These are phyloP conservation scores for Talpa occidentalis DNA, from an alignment of 2,113 vertebrate genomes.

Conservation along the genomic window DNA sequence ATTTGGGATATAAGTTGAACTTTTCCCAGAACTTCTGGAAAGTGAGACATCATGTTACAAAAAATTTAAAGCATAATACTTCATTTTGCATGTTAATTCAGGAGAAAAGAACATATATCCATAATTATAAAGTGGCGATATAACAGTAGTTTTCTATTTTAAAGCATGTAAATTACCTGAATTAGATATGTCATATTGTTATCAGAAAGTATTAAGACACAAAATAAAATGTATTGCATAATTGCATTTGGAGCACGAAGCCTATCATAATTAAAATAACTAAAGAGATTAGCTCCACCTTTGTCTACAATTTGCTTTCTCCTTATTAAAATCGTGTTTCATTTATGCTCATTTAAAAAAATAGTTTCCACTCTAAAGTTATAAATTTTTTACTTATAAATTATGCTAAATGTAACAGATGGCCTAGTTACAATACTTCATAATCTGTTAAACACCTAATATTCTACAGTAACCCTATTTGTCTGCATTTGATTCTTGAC, in stretches of 20 bases:
- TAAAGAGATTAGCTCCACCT: slow-evolving; percentile 55
- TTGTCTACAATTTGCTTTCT: slow-evolving; percentile 74
- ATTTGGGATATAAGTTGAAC: background rate
- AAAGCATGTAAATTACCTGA: slow-evolving; percentile 30
- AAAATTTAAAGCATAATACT: background rate
- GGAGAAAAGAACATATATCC: too few species aligned
- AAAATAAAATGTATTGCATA: background rate
- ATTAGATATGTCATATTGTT: background rate
- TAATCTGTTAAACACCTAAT: background rate
- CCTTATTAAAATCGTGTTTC: slow-evolving; percentile 77
- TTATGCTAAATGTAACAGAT: background rate
- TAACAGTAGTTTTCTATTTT: background rate
- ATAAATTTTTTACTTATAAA: slow-evolving; percentile 69
- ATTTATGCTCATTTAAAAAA: slow-evolving; percentile 56
- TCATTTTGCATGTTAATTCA: background rate
- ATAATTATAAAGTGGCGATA: background rate
- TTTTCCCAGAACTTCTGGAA: background rate
- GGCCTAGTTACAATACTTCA: background rate
- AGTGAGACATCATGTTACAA: background rate
- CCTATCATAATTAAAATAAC: slow-evolving; percentile 66
- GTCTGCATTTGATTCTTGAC: slow-evolving; percentile 18
- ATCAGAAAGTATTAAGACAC: slow-evolving; percentile 49
- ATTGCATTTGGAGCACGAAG: slow-evolving; percentile 48
- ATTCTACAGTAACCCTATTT: slow-evolving; percentile 21
- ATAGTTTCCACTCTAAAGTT: slow-evolving; percentile 58